Evolutionary conservation across 1,140 invertebrate genomes (phyloP).

Genomic region (Stenopsyche tienmushanensis): DNA sequence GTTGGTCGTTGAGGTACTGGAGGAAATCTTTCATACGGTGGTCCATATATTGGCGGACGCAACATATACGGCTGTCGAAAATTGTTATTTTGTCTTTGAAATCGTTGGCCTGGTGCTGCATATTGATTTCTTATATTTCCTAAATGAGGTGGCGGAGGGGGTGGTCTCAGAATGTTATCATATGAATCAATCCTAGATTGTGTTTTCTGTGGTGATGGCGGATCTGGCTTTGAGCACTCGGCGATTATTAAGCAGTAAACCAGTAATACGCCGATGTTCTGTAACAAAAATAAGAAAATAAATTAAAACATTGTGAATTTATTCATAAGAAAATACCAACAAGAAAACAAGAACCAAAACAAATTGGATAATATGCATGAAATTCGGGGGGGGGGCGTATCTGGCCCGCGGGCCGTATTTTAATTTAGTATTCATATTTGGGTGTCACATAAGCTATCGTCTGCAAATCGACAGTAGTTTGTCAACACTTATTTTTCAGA

Average conservation of each 20-base stretch:
- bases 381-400: too few relatives aligned
- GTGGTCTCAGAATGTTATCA: slow-evolving; percentile 38
- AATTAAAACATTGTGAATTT: too few relatives aligned
- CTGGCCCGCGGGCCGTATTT: too few relatives aligned
- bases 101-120: slow-evolving; percentile 10
- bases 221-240: slow-evolving; percentile 3
- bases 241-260: slow-evolving; percentile 5
- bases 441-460: too few relatives aligned
- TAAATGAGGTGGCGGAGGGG: slow-evolving; percentile 34
- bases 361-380: too few relatives aligned
- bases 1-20: slow-evolving; percentile 25
- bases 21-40: slow-evolving; percentile 30
- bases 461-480: too few relatives aligned
- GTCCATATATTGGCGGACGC: slow-evolving; percentile 16
- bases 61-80: slow-evolving; percentile 7
- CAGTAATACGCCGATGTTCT: slow-evolving; percentile 34
- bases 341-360: too few relatives aligned
- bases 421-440: too few relatives aligned
- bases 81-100: slow-evolving; percentile 33
- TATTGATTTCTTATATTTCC: neutral
- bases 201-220: slow-evolving; percentile 7
- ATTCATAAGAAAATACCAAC: too few relatives aligned
- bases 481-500: too few relatives aligned
- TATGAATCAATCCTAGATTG: slow-evolving; percentile 35
- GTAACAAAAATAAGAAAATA: slow-evolving; percentile 26